These are phyloP conservation scores for Neopipo cinnamomea DNA, from an alignment of 2,113 vertebrate genomes.

Conservation along the genomic window DNA sequence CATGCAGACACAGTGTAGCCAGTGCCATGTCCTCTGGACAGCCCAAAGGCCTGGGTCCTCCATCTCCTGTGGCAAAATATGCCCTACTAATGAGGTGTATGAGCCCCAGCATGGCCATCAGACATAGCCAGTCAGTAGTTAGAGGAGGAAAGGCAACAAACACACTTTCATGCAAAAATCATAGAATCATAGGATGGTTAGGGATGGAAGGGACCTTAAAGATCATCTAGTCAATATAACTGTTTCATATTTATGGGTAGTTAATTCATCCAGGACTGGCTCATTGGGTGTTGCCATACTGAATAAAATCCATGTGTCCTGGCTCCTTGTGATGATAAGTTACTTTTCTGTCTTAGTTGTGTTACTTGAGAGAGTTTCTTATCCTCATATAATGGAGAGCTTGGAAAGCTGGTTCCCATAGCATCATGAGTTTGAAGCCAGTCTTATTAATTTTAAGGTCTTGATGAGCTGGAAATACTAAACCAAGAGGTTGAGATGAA, in stretches of 20 bases:
- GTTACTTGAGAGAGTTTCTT: not conserved
- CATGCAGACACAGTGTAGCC: accelerated
- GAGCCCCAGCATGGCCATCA: not conserved
- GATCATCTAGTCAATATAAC: not conserved
- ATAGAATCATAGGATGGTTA: not conserved
- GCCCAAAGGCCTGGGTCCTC: not conserved
- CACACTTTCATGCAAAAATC: not conserved
- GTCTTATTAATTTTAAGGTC: not conserved
- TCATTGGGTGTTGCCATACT: not conserved
- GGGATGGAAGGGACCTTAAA: not conserved
- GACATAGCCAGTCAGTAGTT: not conserved
- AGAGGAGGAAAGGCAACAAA: not conserved
- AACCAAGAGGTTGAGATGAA: not conserved
- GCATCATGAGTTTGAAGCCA: not conserved
- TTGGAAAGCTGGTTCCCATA: not conserved
- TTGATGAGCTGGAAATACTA: not conserved
- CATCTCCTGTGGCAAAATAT: not conserved
- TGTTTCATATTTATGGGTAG: not conserved
- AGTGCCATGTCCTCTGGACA: not conserved
- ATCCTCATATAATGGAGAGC: not conserved
- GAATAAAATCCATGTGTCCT: not conserved
- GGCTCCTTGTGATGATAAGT: not conserved
- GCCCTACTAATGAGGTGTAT: not conserved
- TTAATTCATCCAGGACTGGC: not conserved
- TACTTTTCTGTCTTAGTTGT: not conserved